Conservation (phyloP, 2,113 vertebrate genomes). For the Helogale parvula region DNA sequence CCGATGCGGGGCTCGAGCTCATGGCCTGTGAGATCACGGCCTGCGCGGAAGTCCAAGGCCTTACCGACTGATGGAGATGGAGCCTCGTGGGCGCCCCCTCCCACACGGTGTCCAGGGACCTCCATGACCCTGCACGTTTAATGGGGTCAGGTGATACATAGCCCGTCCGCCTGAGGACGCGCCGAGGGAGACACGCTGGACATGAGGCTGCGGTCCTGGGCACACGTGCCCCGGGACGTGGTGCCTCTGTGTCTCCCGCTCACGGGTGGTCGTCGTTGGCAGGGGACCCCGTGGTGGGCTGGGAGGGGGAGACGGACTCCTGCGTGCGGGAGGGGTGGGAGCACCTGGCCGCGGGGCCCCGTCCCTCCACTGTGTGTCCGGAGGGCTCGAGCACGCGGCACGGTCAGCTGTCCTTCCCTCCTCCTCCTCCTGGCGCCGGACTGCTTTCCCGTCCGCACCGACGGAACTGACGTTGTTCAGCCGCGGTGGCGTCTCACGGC, state of each 20-base stretch:
- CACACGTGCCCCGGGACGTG: neutral
- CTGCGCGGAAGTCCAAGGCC: too few species aligned
- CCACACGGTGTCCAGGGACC: neutral
- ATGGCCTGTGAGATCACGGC: too few species aligned
- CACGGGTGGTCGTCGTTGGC: rapidly evolving
- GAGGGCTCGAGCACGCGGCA: neutral
- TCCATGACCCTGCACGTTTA: neutral
- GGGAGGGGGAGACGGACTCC: neutral
- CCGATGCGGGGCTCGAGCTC: too few species aligned
- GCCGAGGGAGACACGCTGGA: neutral
- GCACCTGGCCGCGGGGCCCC: neutral
- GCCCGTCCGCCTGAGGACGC: neutral
- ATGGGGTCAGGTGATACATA: neutral
- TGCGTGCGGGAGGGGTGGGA: too few species aligned
- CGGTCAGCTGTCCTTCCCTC: neutral
- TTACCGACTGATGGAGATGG: too few species aligned
- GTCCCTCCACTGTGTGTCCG: neutral
- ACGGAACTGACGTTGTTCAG: too few species aligned
- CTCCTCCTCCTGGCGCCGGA: neutral
- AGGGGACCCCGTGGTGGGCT: neutral
- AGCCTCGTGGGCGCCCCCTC: too few species aligned
- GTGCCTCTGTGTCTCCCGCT: neutral
- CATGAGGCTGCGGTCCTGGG: neutral
- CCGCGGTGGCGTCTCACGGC: too few species aligned
- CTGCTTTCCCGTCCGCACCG: rapidly evolving